These are phyloP conservation scores for Triplophysa bombifrons DNA, from an alignment of 2,797 vertebrate genomes.

Conservation along the genomic window DNA sequence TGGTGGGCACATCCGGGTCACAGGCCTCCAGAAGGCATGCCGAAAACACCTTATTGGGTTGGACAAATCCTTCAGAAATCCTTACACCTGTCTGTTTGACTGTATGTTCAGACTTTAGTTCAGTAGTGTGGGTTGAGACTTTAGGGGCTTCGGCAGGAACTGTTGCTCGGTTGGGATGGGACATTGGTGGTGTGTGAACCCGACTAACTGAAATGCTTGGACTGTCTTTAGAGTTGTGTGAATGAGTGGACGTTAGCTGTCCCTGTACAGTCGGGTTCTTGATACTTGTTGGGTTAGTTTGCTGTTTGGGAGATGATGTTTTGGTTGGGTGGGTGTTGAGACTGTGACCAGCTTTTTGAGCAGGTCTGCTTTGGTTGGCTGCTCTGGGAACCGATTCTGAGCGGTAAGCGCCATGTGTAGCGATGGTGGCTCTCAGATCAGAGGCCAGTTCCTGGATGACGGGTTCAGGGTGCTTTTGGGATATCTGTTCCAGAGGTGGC, in stretches of 20 bases:
- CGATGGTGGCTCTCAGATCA: constrained; percentile 83
- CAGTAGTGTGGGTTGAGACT: neutral
- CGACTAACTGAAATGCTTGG: neutral
- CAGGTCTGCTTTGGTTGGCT: neutral
- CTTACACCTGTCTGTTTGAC: neutral
- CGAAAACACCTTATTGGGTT: constrained; percentile 57
- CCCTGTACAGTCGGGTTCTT: neutral
- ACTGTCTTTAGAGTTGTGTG: neutral
- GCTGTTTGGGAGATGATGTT: neutral
- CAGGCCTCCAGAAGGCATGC: constrained; percentile 81
- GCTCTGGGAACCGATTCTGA: constrained; percentile 57
- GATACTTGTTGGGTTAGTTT: neutral
- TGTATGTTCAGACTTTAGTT: neutral
- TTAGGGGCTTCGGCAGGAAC: neutral
- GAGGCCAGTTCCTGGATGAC: constrained; percentile 85
- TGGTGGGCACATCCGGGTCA: constrained; percentile 82
- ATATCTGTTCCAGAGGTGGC: constrained; percentile 79
- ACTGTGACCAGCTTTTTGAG: constrained; percentile 10
- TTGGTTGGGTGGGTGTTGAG: constrained; percentile 5
- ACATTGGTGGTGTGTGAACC: neutral
- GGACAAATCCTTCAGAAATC: neutral
- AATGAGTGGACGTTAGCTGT: neutral
- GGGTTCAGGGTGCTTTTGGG: constrained; percentile 77
- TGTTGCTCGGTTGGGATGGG: constrained; percentile 6
- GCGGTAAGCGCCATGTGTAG: constrained; percentile 83